Evolutionary conservation across 2,113 vertebrate genomes (phyloP).

Genomic region (Sialia sialis): DNA sequence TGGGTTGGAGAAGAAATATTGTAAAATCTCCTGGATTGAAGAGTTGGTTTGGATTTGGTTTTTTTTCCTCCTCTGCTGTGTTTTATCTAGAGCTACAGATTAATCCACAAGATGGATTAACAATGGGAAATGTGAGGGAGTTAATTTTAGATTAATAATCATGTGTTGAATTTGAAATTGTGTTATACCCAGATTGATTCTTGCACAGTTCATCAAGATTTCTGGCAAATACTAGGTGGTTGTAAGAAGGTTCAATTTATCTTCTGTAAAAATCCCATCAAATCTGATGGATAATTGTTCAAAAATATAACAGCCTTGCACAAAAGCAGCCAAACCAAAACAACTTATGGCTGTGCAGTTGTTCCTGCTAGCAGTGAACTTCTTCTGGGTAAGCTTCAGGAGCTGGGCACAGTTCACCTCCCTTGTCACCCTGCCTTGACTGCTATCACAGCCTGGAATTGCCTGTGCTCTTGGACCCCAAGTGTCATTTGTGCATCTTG

Average conservation of each 20-base stretch:
- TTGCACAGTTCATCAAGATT: neutral
- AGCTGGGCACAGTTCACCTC: neutral
- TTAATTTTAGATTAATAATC: neutral
- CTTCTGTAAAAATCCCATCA: neutral
- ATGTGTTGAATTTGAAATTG: neutral
- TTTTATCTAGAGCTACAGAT: neutral
- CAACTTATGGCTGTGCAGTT: neutral
- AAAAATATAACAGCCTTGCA: neutral
- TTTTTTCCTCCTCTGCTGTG: neutral
- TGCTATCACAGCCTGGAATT: neutral
- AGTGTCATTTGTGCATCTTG: neutral
- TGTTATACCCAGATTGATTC: neutral
- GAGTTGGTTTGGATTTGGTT: neutral
- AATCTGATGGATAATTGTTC: neutral
- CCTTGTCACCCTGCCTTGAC: neutral
- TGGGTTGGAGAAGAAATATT: neutral
- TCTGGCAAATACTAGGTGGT: neutral
- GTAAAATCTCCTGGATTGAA: neutral
- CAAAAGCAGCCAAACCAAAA: neutral
- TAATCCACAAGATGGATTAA: neutral
- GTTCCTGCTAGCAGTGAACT: neutral
- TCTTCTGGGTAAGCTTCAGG: neutral
- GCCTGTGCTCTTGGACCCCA: neutral
- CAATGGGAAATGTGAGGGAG: neutral
- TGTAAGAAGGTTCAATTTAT: neutral